These are phyloP conservation scores for Brachionus asplanchnoidis DNA, from an alignment of 1,140 invertebrate species.

Conservation along the genomic window DNA sequence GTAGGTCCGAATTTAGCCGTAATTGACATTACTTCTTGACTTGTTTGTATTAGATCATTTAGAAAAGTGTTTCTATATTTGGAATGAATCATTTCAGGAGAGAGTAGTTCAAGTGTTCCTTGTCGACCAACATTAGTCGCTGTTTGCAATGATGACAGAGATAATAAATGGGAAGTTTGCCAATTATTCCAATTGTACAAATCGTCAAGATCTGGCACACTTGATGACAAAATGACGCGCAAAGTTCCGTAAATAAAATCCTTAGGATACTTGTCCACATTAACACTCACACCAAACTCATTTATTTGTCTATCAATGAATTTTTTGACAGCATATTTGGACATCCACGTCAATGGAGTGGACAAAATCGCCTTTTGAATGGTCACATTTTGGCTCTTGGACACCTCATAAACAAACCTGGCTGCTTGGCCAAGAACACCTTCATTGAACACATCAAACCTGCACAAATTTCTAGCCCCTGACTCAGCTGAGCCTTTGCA, in stretches of 20 bases:
- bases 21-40: slow-evolving; percentile 10
- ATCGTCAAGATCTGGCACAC: not conserved
- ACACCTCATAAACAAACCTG: not conserved
- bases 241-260: slow-evolving; percentile 17
- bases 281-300: not conserved
- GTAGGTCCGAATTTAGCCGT: not conserved
- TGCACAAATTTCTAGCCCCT: not conserved
- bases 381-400: slow-evolving; percentile 8
- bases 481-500: slow-evolving; percentile 1
- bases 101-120: not conserved
- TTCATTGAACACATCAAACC: not conserved
- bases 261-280: not conserved
- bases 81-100: not conserved
- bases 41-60: not conserved
- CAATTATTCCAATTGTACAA: not conserved
- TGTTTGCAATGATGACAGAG: not conserved
- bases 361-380: slow-evolving; percentile 6
- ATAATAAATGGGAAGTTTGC: not conserved
- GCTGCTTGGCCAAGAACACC: not conserved
- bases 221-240: not conserved
- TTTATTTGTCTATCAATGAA: slow-evolving; percentile 6
- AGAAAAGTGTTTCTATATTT: not conserved
- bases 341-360: not conserved
- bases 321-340: not conserved
- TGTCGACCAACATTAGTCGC: not conserved